Conservation (phyloP, 2,888 invertebrate species). For the Cetonia aurata region DNA sequence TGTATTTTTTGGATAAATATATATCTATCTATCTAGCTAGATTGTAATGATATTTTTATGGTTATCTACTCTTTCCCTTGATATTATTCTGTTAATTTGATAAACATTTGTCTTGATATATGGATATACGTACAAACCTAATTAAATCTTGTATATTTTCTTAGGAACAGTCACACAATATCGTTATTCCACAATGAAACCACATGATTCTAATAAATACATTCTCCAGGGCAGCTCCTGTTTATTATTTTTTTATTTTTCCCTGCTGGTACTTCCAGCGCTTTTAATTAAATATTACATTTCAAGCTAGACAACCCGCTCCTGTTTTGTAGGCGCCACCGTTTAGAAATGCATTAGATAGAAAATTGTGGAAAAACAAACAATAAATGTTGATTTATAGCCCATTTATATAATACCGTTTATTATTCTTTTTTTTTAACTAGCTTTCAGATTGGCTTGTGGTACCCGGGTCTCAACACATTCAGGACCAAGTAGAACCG, state of each 20-base stretch:
- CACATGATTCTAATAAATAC: too few species aligned
- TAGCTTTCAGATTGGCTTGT: conserved; percentile 30
- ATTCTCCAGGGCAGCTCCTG: too few species aligned
- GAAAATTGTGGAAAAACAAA: conserved; percentile 36
- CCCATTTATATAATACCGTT: conserved; percentile 29
- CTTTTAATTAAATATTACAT: conserved; percentile 20
- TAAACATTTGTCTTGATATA: too few species aligned
- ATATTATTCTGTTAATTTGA: too few species aligned
- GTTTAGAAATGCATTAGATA: background rate
- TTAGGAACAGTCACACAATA: too few species aligned
- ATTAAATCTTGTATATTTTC: too few species aligned
- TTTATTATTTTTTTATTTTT: conserved; percentile 8
- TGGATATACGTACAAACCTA: too few species aligned
- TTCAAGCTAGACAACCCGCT: conserved; percentile 12
- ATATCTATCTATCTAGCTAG: too few species aligned
- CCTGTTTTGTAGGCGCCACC: conserved; percentile 1
- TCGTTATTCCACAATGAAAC: too few species aligned
- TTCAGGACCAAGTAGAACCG: conserved; percentile 1
- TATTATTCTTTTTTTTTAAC: conserved; percentile 26
- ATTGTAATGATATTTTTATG: too few species aligned
- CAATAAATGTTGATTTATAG: conserved; percentile 42
- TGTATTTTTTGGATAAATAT: too few species aligned
- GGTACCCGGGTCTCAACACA: conserved; percentile 2
- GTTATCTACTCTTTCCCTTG: too few species aligned
- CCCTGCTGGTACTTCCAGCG: background rate